Percentiles rank a stretch among this genome's conserved stretches.
These are phyloP conservation scores for Tiliacea citrago DNA, from an alignment of 2,888 invertebrate species.

Conservation along the genomic window DNA sequence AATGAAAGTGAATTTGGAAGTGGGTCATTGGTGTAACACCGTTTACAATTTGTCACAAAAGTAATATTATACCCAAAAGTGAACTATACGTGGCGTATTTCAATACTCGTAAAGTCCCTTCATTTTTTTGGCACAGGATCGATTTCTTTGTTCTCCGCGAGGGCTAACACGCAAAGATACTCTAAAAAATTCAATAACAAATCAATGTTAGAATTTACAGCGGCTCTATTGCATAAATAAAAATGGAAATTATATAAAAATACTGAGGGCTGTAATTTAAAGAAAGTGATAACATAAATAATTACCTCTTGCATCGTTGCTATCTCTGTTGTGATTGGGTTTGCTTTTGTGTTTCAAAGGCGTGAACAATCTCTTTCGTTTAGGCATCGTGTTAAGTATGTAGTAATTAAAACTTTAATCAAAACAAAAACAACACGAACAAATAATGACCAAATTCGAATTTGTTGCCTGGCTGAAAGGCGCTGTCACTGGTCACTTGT, in stretches of 20 bases:
- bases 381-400: constrained; percentile 76
- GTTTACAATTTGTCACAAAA: constrained; percentile 10
- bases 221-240: neutral
- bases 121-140: constrained; percentile 16
- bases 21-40: constrained; percentile 22
- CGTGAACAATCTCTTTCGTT: constrained; percentile 82
- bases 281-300: constrained; percentile 37
- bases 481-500: constrained; percentile 47
- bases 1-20: constrained; percentile 30
- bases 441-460: constrained; percentile 55
- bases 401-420: constrained; percentile 50
- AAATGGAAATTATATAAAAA: constrained; percentile 5
- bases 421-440: constrained; percentile 59
- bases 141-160: constrained; percentile 16
- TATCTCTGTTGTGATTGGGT: constrained; percentile 58
- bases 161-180: neutral
- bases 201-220: neutral
- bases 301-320: constrained; percentile 60
- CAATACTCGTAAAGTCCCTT: neutral
- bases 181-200: neutral
- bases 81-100: constrained; percentile 45
- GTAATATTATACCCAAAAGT: neutral
- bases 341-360: constrained; percentile 78
- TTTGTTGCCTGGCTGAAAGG: constrained; percentile 40
- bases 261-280: constrained; percentile 8